Percentiles rank a stretch among this genome's conserved stretches.
Evolutionary conservation across 92 coral and sea anemone species (phyloP).

Genomic region (Micromussa lordhowensis): DNA sequence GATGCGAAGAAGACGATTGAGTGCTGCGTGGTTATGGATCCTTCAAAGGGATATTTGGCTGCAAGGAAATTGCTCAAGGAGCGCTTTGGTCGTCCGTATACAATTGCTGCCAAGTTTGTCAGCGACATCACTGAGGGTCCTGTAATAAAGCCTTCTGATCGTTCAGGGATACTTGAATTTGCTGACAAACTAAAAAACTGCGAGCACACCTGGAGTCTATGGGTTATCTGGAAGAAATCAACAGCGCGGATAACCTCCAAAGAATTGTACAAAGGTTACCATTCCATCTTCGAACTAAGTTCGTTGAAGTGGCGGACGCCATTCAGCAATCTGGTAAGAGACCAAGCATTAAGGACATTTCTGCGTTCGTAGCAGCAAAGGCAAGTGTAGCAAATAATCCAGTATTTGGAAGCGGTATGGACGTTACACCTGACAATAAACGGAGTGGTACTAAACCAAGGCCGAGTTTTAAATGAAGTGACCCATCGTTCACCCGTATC

Average conservation of each 20-base stretch:
- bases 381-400: neutral
- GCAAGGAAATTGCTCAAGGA: conserved; percentile 52
- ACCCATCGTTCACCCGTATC: too few relatives aligned
- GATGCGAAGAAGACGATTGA: conserved; percentile 45
- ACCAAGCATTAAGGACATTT: neutral
- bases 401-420: neutral
- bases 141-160: conserved; percentile 39
- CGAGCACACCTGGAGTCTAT: conserved; percentile 40
- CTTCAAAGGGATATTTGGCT: conserved; percentile 38
- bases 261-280: conserved; percentile 56
- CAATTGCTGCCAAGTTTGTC: conserved; percentile 42
- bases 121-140: conserved; percentile 55
- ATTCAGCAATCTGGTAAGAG: conserved; percentile 37
- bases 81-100: conserved; percentile 56
- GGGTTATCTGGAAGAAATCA: conserved; percentile 59
- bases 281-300: conserved; percentile 30
- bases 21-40: conserved; percentile 50
- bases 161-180: conserved; percentile 1
- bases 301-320: conserved; percentile 33
- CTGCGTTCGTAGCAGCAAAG: neutral
- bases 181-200: conserved; percentile 54
- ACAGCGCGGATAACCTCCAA: conserved; percentile 57
- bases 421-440: too few relatives aligned
- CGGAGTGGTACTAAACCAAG: too few relatives aligned
- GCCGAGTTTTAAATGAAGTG: too few relatives aligned